phyloP scores from a whole-genome alignment of 1,140 invertebrate genomes.

The Adoxophyes honmai region DNA sequence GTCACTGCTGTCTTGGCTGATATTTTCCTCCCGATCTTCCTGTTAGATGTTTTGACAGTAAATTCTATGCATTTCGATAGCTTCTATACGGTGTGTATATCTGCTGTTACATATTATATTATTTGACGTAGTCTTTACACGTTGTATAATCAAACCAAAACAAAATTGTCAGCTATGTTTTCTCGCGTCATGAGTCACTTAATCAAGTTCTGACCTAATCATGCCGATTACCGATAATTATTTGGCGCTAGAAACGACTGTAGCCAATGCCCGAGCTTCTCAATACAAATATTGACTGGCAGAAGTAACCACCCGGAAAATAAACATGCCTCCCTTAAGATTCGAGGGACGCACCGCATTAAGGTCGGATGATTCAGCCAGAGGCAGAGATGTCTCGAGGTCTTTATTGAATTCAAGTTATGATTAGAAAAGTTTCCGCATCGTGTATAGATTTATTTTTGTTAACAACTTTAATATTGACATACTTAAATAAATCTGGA shows the following conservation, averaged over 20 bases:
- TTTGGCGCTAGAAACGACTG: background rate
- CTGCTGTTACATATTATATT: no score
- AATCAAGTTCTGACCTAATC: background rate
- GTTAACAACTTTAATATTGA: constrained; percentile 10
- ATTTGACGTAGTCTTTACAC: no score
- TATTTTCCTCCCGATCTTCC: background rate
- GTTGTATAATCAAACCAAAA: no score
- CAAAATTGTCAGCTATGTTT: no score
- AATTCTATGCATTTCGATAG: background rate
- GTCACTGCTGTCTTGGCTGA: background rate
- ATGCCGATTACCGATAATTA: no score
- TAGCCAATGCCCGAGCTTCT: background rate
- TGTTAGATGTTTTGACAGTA: background rate
- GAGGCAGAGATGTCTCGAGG: constrained; percentile 37
- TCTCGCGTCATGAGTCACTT: background rate
- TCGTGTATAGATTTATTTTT: constrained; percentile 28
- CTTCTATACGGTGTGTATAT: no score
- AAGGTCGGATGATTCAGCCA: constrained; percentile 41
- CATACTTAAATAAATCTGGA: no score
- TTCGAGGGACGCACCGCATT: constrained; percentile 28
- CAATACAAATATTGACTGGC: constrained; percentile 17
- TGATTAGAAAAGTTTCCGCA: constrained; percentile 39
- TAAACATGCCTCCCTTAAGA: constrained; percentile 43
- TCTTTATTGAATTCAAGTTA: constrained; percentile 55
- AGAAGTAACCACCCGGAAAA: constrained; percentile 50